Base-by-base conservation (phyloP, 2,797 vertebrate species). In the Rhodeus uyekii region DNA sequence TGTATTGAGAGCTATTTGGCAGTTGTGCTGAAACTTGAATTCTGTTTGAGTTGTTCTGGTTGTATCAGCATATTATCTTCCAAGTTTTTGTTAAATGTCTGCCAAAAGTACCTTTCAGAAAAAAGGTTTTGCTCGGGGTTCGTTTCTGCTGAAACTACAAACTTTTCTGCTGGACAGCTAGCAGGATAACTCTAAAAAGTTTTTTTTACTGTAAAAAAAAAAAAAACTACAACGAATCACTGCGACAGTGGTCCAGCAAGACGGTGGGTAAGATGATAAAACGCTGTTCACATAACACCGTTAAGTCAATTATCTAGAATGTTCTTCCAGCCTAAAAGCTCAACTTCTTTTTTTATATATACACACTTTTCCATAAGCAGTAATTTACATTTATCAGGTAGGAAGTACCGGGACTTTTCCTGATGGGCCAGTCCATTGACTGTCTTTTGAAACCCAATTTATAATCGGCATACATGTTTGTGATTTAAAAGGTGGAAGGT, bases 231-330 rank as follows among this genome's bases (percentile, higher is more conserved):
- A 76, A 8, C 9, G 13, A 32, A 32, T 71, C 32, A 58, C 64
- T 71, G 55, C 9, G 16, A 58, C 39, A 61, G 9, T 61, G 50
- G 7, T 27, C 53, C 58, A 46, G 58, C 27, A 32, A n/a, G 27
- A 63, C 1, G 32, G 68, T 73, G 68, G 78, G 78, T 80, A 63
- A 71, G 50, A 69, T 27, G 22, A 58, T 29, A 42, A n/a, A 64
- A 71, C 29, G 53, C n/a, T 19, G 67, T 61, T 72, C 39, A 72
- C n/a, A 19, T 61, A 58, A 63, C 78, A 80, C 55, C 18, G 39
- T 60, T 60, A 44, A 34, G 72, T 27, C 19, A 58, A 42, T 80
- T 71, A 46, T 27, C 13, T 69, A 58, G 64, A 79, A 68, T 27
- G 18, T 32, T 19, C 50, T 46, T 44, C 18, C 5, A 61, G 5